Evolutionary conservation across 2,888 invertebrate species (phyloP), one percentile per base, ranked within the genome.

Genomic region (Morpho helenor): DNA sequence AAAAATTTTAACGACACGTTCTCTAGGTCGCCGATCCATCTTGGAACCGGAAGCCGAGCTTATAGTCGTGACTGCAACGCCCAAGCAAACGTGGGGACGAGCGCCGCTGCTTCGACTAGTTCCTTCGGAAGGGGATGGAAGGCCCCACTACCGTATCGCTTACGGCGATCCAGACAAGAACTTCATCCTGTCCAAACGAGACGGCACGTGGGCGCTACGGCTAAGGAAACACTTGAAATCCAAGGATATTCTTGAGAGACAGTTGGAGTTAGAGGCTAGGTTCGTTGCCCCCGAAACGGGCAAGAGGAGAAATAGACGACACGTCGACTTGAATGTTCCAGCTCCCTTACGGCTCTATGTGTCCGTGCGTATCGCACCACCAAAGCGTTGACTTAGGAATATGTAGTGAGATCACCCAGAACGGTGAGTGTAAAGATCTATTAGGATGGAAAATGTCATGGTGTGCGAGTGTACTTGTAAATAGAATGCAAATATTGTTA

Each of bases 231-330:
- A 86, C 54, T 62, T 89, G 8, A 78, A 78, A 57, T 60, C 72
- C 0, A 59, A 71, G 44, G 72, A 68, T 1, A 64, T 54, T 1
- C 46, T 86, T 7, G 75, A 82, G 46, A 68, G 70, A 2, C 89
- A 89, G 62, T 60, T 89, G n/a, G 89, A 89, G 65, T 58, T 89
- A 2, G 89, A 89, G 41, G 89, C 87, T 1, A 70, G 88, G 44
- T 85, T 86, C 67, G 87, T 88, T 44, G 67, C 65, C n/a, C 76
- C 79, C 0, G 69, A 66, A 42, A 16, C 60, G 0, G 66, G 68
- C 0, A 64, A 61, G 49, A 52, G 59, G 49, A 65, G 79, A 43
- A 60, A 70, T 9, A 62, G 79, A 9, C 72, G 81, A 1, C 73
- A 70, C n/a, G 66, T 70, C 6, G 70, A 62, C 57, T 44, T 60